Conservation (phyloP, 1,140 invertebrate species). For the Heliconius melpomene region DNA sequence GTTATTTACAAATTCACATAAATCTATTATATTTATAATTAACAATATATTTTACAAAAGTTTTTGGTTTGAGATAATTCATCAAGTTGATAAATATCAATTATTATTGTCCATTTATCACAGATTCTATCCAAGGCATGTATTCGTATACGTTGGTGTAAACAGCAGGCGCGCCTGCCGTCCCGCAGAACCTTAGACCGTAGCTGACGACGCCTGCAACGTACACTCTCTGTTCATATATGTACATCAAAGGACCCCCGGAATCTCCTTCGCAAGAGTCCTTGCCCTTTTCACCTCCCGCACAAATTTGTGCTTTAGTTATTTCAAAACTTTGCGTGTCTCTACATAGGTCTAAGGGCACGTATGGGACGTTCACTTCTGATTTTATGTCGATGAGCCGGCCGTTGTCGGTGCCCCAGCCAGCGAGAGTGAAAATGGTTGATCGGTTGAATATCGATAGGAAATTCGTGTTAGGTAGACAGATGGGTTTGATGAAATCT, state of each 20-base stretch:
- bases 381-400: constrained; percentile 57
- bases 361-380: constrained; percentile 39
- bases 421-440: constrained; percentile 48
- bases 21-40: not conserved
- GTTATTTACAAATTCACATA: not conserved
- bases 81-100: constrained; percentile 3
- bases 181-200: constrained; percentile 79
- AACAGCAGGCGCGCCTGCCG: constrained; percentile 77
- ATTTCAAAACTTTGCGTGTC: not conserved
- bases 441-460: constrained; percentile 22
- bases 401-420: constrained; percentile 57
- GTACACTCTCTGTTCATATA: constrained; percentile 34
- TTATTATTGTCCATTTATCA: constrained; percentile 10
- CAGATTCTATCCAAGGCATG: constrained; percentile 75
- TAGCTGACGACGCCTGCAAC: constrained; percentile 82
- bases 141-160: constrained; percentile 82
- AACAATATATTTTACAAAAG: not conserved
- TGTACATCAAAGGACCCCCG: constrained; percentile 83
- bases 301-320: constrained; percentile 72
- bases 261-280: constrained; percentile 83
- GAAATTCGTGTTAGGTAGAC: constrained; percentile 48
- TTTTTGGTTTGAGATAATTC: constrained; percentile 21
- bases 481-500: constrained; percentile 62
- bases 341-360: constrained; percentile 30
- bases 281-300: constrained; percentile 69